Evolutionary conservation across 2,888 invertebrate species (phyloP), one percentile per base, ranked within the genome.

Genomic region (Eupithecia exiguata): DNA sequence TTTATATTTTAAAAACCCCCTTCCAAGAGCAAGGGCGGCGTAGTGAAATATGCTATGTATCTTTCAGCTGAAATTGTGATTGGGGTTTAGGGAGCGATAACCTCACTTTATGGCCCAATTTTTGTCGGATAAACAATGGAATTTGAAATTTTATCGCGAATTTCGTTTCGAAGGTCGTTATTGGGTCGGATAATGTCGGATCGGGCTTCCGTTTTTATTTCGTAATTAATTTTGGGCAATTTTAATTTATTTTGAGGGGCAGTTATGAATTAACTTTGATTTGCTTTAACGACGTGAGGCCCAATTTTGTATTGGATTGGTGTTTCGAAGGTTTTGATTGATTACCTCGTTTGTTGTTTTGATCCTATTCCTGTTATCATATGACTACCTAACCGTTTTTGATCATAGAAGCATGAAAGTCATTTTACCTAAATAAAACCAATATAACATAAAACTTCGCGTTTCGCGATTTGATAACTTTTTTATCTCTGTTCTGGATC

Each of bases 31-130:
- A 78, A 83, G 80, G 82, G 79, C 77, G 79, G 79, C 77, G 79
- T 73, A 84, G 85, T 89, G 87, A 90, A 89, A 90, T 91, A 91
- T 90, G 88, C 87, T 88, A 87, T 88, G 90, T 88, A 90, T 91
- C 90, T 89, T 87, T 88, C 84, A 83, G 85, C 83, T 83, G 83
- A 90, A 91, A 89, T 91, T 91, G 89, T 92, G 93, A 92, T 92
- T 92, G 89, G 92, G 90, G 91, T 85, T 89, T 85, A 85, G 92
- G 91, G 92, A 90, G 84, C 90, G 83, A 92, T 93, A 92, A 92
- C 91, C 89, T 88, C 87, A 83, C 85, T 92, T 93, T 92, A 93
- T 89, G 89, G 87, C 87, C 91, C 90, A 91, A 92, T 93, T 92
- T 92, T 92, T 91, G 86, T 86, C 82, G 87, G 87, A 90, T 90